phyloP scores from a whole-genome alignment of 2,888 invertebrate genomes.

The Prosapia bicincta region DNA sequence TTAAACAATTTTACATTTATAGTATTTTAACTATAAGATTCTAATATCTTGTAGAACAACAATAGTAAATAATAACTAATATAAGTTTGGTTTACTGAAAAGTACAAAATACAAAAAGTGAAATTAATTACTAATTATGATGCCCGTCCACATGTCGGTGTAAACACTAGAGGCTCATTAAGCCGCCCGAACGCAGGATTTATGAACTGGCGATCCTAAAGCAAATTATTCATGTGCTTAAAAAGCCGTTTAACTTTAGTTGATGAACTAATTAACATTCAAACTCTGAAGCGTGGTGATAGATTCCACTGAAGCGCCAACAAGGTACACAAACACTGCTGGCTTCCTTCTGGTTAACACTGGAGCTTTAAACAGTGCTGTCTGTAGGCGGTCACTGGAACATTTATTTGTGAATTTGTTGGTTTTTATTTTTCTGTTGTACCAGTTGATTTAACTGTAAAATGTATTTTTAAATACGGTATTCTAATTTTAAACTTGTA shows the following conservation, averaged over 20 bases:
- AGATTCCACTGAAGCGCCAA: not conserved
- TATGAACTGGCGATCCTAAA: not conserved
- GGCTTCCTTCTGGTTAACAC: not conserved
- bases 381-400: too few relatives aligned
- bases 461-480: too few relatives aligned
- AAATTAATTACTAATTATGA: not conserved
- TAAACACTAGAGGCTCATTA: not conserved
- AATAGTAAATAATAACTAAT: too few relatives aligned
- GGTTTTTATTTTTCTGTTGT: too few relatives aligned
- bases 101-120: not conserved
- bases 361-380: not conserved
- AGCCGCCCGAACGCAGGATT: not conserved
- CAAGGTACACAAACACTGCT: not conserved
- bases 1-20: too few relatives aligned
- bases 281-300: not conserved
- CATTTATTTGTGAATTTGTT: too few relatives aligned
- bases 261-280: not conserved
- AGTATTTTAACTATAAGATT: too few relatives aligned
- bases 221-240: not conserved
- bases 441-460: too few relatives aligned
- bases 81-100: too few relatives aligned
- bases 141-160: not conserved
- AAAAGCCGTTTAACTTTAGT: not conserved
- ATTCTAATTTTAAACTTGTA: too few relatives aligned
- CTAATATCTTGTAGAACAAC: too few relatives aligned